Evolutionary conservation across 2,113 vertebrate species (phyloP), one percentile per base, ranked within the genome.

Genomic region (Cyprinodon tularosa): DNA sequence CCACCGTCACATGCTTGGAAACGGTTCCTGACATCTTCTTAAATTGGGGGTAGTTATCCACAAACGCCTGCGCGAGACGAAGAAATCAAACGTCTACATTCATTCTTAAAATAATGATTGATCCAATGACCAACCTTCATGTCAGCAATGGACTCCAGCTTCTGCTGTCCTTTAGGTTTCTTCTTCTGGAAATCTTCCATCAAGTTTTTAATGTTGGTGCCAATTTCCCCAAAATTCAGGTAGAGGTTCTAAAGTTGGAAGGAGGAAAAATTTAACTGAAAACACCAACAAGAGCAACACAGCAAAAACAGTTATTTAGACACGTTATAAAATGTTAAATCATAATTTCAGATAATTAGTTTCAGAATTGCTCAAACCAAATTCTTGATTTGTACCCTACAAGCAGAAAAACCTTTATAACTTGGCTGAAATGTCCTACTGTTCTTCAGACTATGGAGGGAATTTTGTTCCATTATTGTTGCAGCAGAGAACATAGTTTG

Each of bases 181-280:
- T 95, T 97, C 94, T 95, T 97, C 93, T 99, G 97, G 81, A 99
- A 99, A 77, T 99, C 98, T 75, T 99, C 98, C 98, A 99, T 99
- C 50, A 99, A 94, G 84, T 97, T 98, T 91, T 97, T 98, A 78
- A 99, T 99, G 90, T 99, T 99, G 68, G 95, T 97, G 80, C 98
- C 98, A 1, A 99, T 99, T 82, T 99, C 98, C 0, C 97, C 98
- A 0, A 99, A 99, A 92, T 99, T 99, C 90, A 99, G 91, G 91
- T 99, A 98, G 95, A 99, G 93, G 90, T 99, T 99, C 97, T 99
- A 14, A 37, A 2, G 62, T 7, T 29, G 0, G 0, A 29, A 64
- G 4, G 38, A 5, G 42, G 44, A 39, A 53, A n/a, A 12, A 44
- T 44, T 0, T 4, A 42, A 42, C 42, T 42, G 42, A 57, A 29